Evolutionary conservation across 2,888 invertebrate genomes (phyloP), one percentile per base, ranked within the genome.

Genomic region (Drosophila pegasa): DNA sequence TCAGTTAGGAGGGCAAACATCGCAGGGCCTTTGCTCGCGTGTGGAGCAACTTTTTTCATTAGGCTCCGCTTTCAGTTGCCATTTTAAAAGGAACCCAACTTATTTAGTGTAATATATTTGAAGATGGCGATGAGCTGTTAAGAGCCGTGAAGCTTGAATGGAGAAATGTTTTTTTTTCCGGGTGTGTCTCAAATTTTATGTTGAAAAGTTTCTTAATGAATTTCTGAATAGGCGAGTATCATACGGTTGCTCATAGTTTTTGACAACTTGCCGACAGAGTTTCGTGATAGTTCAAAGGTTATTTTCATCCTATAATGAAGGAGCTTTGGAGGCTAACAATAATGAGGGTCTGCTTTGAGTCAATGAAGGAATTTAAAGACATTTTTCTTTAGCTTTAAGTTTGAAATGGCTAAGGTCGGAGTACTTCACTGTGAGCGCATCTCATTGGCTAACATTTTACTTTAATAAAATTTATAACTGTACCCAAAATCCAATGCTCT

Each of bases 11-110:
- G 20, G 47, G 14, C 43, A 22, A 50, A 37, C 40, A 47, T 40
- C 58, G 14, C 43, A 45, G 52, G 56, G 52, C 64, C 50, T 59
- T 45, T 38, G 58, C 16, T 40, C 29, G 37, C 52, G 43, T 50
- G 45, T 57, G 41, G 38, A 38, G 16, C 12, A 72, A 76, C 61
- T 72, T 75, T 76, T 72, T 76, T 64, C 59, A 71, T 75, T 63
- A 75, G 66, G 33, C 56, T 75, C 33, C 52, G 48, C 41, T 75
- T 67, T 58, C 52, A 40, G 48, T 50, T 41, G 27, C 37, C 51
- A 12, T 29, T 68, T 40, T 12, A 72, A 58, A 50, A 50, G 22
- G 18, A 69, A 63, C 16, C 47, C 40, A 50, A 51, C 41, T 67
- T 72, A 18, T 50, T 58, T 35, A 58, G 29, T 37, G 16, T n/a